Evolutionary conservation across 2,113 vertebrate species (phyloP).

Genomic region (Lepisosteus osseus): DNA sequence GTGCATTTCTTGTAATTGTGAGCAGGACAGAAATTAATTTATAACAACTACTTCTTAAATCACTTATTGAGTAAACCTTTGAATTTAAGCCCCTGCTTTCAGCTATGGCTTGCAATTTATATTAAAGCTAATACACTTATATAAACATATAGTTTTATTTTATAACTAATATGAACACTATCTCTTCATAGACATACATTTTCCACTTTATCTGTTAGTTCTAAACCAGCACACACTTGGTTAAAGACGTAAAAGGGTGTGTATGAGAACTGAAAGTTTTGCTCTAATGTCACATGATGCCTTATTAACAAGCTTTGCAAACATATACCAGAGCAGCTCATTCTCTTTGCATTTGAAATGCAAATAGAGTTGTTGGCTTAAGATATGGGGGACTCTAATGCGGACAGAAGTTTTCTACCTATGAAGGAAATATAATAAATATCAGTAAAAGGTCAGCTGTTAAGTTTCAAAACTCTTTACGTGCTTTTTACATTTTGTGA

Average conservation of each 20-base stretch:
- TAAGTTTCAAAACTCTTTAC: neutral
- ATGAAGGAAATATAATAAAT: neutral
- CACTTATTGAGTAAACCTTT: too few relatives aligned
- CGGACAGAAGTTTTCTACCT: conserved; percentile 38
- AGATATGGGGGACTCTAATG: conserved; percentile 65
- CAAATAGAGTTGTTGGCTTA: conserved; percentile 51
- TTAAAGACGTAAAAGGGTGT: conserved; percentile 55
- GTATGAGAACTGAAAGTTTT: conserved; percentile 54
- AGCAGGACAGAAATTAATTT: too few relatives aligned
- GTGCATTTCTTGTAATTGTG: too few relatives aligned
- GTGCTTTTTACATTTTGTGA: neutral
- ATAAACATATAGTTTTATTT: too few relatives aligned
- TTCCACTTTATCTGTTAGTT: too few relatives aligned
- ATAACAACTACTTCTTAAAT: too few relatives aligned
- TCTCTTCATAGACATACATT: too few relatives aligned
- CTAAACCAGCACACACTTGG: conserved; percentile 53
- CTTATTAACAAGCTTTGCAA: conserved; percentile 62
- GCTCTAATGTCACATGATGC: conserved; percentile 57
- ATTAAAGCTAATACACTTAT: too few relatives aligned
- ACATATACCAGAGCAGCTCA: conserved; percentile 52
- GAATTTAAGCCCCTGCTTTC: too few relatives aligned
- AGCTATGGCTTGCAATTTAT: too few relatives aligned
- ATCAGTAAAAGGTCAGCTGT: neutral
- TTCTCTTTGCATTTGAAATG: conserved; percentile 57
- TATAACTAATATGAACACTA: too few relatives aligned